Base-by-base conservation (phyloP, 2,888 invertebrate genomes). In the Bembecia ichneumoniformis region DNA sequence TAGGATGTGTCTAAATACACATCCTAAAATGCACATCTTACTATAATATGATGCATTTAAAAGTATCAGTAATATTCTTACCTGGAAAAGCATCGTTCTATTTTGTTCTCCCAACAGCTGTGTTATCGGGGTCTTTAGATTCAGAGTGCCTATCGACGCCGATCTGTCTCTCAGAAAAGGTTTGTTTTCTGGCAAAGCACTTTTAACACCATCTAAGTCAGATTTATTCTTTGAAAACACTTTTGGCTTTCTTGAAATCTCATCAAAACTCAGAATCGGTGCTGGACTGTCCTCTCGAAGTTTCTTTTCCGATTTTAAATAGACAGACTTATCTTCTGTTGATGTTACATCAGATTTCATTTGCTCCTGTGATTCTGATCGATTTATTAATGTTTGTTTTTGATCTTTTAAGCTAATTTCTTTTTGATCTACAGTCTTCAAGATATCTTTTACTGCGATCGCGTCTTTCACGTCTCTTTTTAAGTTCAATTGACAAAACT, bases 81-180 rank as follows among this genome's bases (percentile, higher is more conserved):
- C 93, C 77, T 93, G 93, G 68, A 98, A 93, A 40, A 98, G 90
- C 97, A 98, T 98, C 0, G 97, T 97, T 46, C 97, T 90, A 78
- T 97, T 97, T 64, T 94, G 94, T 56, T 95, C 95, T 0, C 86
- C 86, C 55, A 87, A 81, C 36, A 88, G 57, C 47, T 87, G 87
- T 0, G 87, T 59, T 5, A 87, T 65, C 45, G 89, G 69, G 46
- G 89, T 71, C 70, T 90, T 86, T 35, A 71, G 59, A 53, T 65
- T 81, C 47, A 91, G 82, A 48, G 89, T 88, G 1, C 91, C 91
- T 47, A 90, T 90, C 0, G 91, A 91, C 0, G 91, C 90, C 0
- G 91, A 90, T 3, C 91, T 81, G 57, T 90, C 89, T 56, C 91
- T 80, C 35, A 82, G 56, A 57, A 82, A 86, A 0, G 77, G 78